Evolutionary conservation across 2,113 vertebrate species (phyloP), one percentile per base, ranked within the genome.

Genomic region (Neopipo cinnamomea): DNA sequence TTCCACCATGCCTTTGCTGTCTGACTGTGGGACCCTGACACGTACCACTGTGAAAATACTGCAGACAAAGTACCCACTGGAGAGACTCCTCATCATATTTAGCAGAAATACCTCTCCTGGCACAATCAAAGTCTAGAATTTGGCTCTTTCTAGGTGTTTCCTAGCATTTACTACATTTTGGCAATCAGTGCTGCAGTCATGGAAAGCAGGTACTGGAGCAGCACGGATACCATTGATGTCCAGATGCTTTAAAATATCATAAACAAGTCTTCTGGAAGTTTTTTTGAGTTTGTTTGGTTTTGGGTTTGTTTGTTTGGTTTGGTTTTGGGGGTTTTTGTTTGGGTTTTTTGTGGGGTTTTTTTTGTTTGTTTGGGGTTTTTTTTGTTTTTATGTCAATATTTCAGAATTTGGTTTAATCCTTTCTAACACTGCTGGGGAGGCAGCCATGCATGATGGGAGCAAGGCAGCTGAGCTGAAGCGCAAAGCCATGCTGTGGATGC

Each of bases 391-490:
- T 37, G 8, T 28, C 19, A 39, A 6, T 42, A 66, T 9, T 35
- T 73, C 30, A 25, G 44, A 58, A 10, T 25, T 53, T 52, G 42
- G 46, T 70, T 41, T 55, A 55, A 80, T 5, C 9, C 11, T 82
- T 92, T 68, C 72, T 61, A 8, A 33, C 24, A n/a, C 10, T 1
- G 1, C 15, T 55, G 35, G 7, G 21, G 35, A 47, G 12, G 24
- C 53, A 71, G n/a, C 6, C 15, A 41, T 1, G 8, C 4, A 1
- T 2, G 5, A 14, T 31, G 28, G 21, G 12, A 37, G 28, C 27
- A 59, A 46, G 39, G 42, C 2, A 2, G 24, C 27, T 2, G 2
- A 55, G 28, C 21, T 1, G 0, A 28, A 70, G 28, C 31, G 25
- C 3, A 66, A 53, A 67, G 56, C 31, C n/a, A 66, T 37, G 37